phyloP scores from a whole-genome alignment of 2,888 invertebrate species.

The Chaetogeoica ovagalla region DNA sequence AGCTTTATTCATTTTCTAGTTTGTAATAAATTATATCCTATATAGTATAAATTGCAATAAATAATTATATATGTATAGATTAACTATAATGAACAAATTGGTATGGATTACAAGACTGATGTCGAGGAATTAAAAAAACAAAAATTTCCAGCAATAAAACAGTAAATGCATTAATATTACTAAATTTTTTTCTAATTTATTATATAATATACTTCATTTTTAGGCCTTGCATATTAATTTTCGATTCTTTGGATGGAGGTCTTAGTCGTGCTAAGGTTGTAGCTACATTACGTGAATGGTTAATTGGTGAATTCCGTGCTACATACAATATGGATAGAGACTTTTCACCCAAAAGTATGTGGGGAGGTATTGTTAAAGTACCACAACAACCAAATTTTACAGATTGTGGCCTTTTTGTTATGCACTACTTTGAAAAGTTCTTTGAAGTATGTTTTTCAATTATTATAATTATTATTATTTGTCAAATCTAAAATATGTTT shows the following conservation, averaged over 20 bases:
- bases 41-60: not conserved
- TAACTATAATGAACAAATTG: not conserved
- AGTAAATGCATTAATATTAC: not conserved
- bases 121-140: not conserved
- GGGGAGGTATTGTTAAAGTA: constrained; percentile 84
- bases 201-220: not conserved
- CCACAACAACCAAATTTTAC: constrained; percentile 97
- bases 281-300: constrained; percentile 86
- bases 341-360: constrained; percentile 82
- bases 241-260: constrained; percentile 85
- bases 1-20: too few species aligned
- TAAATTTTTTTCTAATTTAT: not conserved
- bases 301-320: constrained; percentile 81
- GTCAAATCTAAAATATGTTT: not conserved
- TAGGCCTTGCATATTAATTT: constrained; percentile 90
- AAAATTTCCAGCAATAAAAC: not conserved
- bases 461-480: not conserved
- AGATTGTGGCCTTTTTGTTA: constrained; percentile 92
- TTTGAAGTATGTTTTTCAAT: constrained; percentile 70
- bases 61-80: not conserved
- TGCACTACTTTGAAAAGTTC: constrained; percentile 96
- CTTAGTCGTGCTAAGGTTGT: constrained; percentile 81
- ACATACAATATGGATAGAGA: constrained; percentile 70
- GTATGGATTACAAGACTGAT: not conserved
- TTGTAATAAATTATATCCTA: not conserved